Evolutionary conservation across 2,888 invertebrate genomes (phyloP).

Genomic region (Oxycera nigricornis): DNA sequence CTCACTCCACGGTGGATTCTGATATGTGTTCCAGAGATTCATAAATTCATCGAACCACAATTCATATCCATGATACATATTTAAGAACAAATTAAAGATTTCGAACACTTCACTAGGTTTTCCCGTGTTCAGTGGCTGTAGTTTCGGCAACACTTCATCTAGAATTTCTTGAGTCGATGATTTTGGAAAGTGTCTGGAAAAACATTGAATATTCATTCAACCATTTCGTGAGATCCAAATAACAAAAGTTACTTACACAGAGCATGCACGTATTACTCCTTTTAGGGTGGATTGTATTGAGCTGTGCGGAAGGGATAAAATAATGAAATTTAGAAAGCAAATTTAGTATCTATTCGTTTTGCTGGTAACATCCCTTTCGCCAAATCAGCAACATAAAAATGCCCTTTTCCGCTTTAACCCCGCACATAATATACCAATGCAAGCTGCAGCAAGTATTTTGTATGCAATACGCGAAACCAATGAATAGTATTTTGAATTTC

Average conservation of each 20-base stretch:
- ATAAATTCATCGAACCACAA: conserved; percentile 84
- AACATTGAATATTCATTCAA: conserved; percentile 9
- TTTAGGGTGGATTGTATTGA: conserved; percentile 47
- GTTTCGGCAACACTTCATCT: conserved; percentile 78
- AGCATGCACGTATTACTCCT: conserved; percentile 46
- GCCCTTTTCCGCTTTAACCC: neutral
- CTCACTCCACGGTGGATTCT: conserved; percentile 66
- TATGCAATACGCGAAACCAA: no score
- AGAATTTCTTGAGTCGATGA: conserved; percentile 85
- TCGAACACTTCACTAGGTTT: conserved; percentile 65
- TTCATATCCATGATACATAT: conserved; percentile 71
- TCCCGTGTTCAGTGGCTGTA: conserved; percentile 75
- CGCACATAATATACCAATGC: conserved; percentile 9
- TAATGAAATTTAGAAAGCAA: neutral
- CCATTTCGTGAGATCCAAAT: neutral
- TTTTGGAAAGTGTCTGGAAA: conserved; percentile 72
- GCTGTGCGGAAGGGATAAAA: conserved; percentile 42
- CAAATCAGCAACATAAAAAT: neutral
- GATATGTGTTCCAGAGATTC: conserved; percentile 78
- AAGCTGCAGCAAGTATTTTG: neutral
- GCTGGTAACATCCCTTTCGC: neutral
- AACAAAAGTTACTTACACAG: conserved; percentile 44
- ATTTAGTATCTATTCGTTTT: neutral
- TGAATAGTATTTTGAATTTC: no score
- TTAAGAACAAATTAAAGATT: conserved; percentile 75